These are phyloP conservation scores for Heterodera schachtii DNA, from an alignment of 1,140 invertebrate genomes.

Conservation along the genomic window DNA sequence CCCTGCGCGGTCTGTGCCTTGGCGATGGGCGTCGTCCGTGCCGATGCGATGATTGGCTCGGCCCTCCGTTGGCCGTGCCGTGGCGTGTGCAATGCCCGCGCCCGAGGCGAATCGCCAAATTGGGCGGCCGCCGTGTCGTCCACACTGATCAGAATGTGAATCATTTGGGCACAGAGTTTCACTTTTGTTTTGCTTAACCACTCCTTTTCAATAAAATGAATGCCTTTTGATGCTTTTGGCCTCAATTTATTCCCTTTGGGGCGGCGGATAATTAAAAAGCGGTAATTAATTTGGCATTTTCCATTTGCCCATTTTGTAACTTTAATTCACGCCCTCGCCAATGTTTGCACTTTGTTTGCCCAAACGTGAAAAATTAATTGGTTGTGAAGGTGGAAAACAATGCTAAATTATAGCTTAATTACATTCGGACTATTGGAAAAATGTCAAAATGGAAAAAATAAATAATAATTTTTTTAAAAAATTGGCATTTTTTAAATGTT, in stretches of 20 bases:
- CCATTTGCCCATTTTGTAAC: neutral
- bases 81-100: neutral
- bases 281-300: neutral
- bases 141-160: constrained; percentile 28
- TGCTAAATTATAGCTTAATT: neutral
- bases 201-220: too few relatives aligned
- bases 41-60: too few relatives aligned
- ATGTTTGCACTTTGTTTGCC: neutral
- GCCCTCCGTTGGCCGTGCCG: neutral
- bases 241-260: too few relatives aligned
- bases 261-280: too few relatives aligned
- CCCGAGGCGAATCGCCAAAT: constrained; percentile 5
- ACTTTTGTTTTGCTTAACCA: too few relatives aligned
- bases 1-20: too few relatives aligned
- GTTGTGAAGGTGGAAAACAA: neutral
- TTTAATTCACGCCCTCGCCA: neutral
- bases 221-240: too few relatives aligned
- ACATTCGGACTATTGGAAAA: neutral
- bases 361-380: neutral
- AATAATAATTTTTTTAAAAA: too few relatives aligned
- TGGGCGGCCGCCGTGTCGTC: constrained; percentile 10
- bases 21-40: too few relatives aligned
- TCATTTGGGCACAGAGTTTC: constrained; percentile 6
- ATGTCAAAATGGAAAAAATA: neutral
- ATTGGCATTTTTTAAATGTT: too few relatives aligned